A percentile compares a stretch with the other conserved stretches of the same genome.
phyloP scores from a whole-genome alignment of 2,797 vertebrate species.

The Lacerta bilineata region DNA sequence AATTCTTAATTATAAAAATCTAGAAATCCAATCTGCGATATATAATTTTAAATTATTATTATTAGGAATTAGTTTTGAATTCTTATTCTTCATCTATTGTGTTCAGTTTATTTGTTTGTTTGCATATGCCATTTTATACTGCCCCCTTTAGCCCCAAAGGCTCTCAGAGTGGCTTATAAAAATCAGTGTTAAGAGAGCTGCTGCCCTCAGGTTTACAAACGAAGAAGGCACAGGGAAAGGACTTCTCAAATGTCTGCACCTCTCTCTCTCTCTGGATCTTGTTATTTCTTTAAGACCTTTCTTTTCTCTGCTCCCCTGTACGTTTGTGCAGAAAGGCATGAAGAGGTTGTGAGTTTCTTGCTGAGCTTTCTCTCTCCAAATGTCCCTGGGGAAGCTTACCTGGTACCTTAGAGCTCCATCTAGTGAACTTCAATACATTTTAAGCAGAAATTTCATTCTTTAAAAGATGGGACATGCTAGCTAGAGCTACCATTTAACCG shows the following conservation, averaged over 20 bases:
- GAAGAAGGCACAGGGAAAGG: neutral
- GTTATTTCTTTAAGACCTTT: neutral
- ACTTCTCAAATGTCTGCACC: neutral
- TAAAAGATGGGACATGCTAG: neutral
- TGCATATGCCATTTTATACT: too few relatives aligned
- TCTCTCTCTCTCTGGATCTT: neutral
- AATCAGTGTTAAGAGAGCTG: too few relatives aligned
- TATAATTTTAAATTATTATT: neutral
- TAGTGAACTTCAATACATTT: conserved; percentile 50
- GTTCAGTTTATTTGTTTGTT: neutral
- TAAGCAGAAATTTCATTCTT: neutral
- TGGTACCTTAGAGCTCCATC: conserved; percentile 74
- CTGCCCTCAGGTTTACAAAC: too few relatives aligned
- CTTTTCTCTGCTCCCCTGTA: conserved; percentile 15
- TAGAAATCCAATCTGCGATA: neutral
- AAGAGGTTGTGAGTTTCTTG: conserved; percentile 30
- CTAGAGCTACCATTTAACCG: neutral
- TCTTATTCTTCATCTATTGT: neutral
- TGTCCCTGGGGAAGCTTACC: conserved; percentile 40
- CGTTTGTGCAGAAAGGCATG: neutral
- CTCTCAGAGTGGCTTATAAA: too few relatives aligned
- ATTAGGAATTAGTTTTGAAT: neutral
- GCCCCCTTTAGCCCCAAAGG: too few relatives aligned
- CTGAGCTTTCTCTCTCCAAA: conserved; percentile 30
- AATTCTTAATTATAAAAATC: neutral